Base-by-base conservation (phyloP, 2,888 invertebrate species). In the Steromphala cineraria region DNA sequence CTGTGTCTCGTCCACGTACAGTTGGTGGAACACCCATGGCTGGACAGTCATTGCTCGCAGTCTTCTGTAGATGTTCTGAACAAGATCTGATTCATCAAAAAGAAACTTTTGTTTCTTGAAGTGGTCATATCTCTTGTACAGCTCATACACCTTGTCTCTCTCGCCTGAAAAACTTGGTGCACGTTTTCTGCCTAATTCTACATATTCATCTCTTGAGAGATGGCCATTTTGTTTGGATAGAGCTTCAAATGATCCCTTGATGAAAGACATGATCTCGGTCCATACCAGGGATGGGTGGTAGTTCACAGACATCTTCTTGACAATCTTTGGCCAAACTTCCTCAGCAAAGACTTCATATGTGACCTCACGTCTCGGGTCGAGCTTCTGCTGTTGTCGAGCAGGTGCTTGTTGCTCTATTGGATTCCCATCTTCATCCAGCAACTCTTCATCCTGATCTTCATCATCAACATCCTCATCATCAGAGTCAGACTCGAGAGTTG, bases 1-100 rank as follows among this genome's bases (percentile, higher is more conserved):
- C 80, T 92, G 92, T 0, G 90, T 90, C 82, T 92, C 92, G 77
- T 92, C 92, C 0, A 92, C 90, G 81, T 86, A 92, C 21, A 92
- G 81, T 84, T 90, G 88, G 19, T 76, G 76, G 24, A 76, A 24
- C 31, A 76, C 55, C 76, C 76, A 76, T 55, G 76, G 31, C 53
- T 76, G 76, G 15, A 55, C 55, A 3, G 53, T 31, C 17, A 76
- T 53, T 10, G 36, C 21, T n/a, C 67, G 67, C 52, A 80, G 75
- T 17, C 80, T 31, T 19, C 62, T 55, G 75, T 75, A 75, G 15
- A 87, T 79, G 52, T 87, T 78, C 56, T 82, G 85, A 0, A 91
- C 87, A 15, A 91, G 75, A 75, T 91, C 91, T 13, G 85, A 85
- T 78, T 89, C 89, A 81, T 91, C 91, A 84, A 89, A 90, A 76